phyloP scores from a whole-genome alignment of 2,113 vertebrate species.

The Cyphomyrus discorhynchus region DNA sequence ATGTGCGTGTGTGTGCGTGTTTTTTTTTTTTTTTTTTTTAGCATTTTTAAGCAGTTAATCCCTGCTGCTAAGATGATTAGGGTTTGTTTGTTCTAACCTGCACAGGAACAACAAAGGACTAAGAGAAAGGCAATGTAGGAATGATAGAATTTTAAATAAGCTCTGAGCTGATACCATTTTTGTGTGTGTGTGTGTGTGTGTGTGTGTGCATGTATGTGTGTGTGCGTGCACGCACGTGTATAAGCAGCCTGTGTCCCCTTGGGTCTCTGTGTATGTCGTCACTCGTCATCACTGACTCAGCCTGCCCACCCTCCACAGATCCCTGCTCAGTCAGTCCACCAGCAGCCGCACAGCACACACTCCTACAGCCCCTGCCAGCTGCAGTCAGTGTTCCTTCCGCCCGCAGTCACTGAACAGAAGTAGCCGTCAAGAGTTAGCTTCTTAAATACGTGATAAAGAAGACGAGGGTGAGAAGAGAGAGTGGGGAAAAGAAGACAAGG shows the following conservation, averaged over 20 bases:
- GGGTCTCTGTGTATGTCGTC: slow-evolving; percentile 8
- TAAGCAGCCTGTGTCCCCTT: background rate
- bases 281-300: slow-evolving; percentile 11
- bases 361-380: background rate
- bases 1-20: background rate
- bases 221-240: background rate
- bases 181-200: background rate
- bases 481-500: background rate
- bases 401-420: background rate
- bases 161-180: background rate
- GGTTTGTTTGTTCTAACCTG: background rate
- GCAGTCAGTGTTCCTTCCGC: background rate
- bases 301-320: background rate
- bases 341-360: background rate
- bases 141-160: background rate
- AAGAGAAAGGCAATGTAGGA: background rate
- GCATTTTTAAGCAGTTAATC: background rate
- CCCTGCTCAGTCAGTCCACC: background rate
- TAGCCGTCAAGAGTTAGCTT: background rate
- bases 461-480: slow-evolving; percentile 6
- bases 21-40: background rate
- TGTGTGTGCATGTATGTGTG: background rate
- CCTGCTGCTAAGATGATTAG: background rate
- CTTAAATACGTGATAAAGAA: slow-evolving; percentile 16
- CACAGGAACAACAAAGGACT: background rate